Evolutionary conservation across 2,797 vertebrate genomes (phyloP), one percentile per base, ranked within the genome.

Genomic region (Bovichtus diacanthus): DNA sequence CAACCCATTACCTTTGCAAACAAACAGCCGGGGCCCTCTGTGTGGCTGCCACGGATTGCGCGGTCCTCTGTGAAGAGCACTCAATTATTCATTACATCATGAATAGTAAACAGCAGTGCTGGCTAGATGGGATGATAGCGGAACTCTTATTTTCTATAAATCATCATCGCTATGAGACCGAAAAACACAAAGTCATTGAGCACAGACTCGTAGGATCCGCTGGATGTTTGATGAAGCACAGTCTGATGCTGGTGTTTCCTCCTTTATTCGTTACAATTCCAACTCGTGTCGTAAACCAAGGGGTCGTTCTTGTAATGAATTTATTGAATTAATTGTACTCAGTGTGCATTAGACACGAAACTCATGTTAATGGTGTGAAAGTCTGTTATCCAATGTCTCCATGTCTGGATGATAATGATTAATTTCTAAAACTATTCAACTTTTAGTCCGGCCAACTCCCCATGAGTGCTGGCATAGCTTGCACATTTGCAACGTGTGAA

Each of bases 11-110:
- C 78, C 72, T 88, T 68, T 61, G 69, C 78, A 88, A 90, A 88
- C 83, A 86, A 84, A 87, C 84, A 88, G 68, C 53, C 25, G 4
- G 21, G 54, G 47, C 51, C 70, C 43, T 79, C 44, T 62, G 59
- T 68, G 61, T 69, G 61, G 41, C 56, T 80, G 74, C 56, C 61
- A 59, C 43, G 50, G 67, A 74, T 64, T 46, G 64, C 10, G 21
- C 56, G 51, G 54, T 81, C 59, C 74, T 81, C 58, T 68, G 76
- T 70, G 78, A 81, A 62, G 64, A 64, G 38, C 56, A 53, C 76
- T 92, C 84, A 88, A 87, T 90, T 88, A 90, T 91, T 90, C 65
- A 90, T 90, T 67, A 69, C 47, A 47, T 23, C 9, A 31, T 83
- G 80, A 89, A 86, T 78, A 76, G 78, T 65, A 87, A 85, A 88